A percentile compares a stretch with the other conserved stretches of the same genome.
These are phyloP conservation scores for Campoplex capitator DNA, from an alignment of 2,888 invertebrate genomes.

Conservation along the genomic window DNA sequence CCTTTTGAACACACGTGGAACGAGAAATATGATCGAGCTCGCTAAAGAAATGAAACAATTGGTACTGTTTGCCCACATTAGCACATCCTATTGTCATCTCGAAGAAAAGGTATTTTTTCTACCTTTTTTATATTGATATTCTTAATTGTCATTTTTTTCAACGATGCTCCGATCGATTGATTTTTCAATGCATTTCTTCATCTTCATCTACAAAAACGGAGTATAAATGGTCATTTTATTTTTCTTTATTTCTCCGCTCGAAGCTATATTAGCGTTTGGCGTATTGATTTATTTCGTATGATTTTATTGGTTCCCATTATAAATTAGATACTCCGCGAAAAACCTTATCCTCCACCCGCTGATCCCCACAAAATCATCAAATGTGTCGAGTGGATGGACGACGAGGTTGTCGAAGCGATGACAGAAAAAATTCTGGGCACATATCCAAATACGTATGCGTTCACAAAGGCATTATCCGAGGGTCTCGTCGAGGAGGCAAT, in stretches of 20 bases:
- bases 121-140: not conserved
- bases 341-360: slow-evolving; percentile 93
- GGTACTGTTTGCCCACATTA: slow-evolving; percentile 90
- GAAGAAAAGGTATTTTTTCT: slow-evolving; percentile 80
- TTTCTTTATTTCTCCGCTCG: not conserved
- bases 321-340: slow-evolving; percentile 89
- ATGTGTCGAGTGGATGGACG: slow-evolving; percentile 92
- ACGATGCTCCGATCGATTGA: not conserved
- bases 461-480: slow-evolving; percentile 96
- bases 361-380: slow-evolving; percentile 91
- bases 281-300: not conserved
- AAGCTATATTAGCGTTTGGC: not conserved
- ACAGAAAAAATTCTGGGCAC: slow-evolving; percentile 90
- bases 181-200: not conserved
- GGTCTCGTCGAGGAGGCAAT: slow-evolving; percentile 92
- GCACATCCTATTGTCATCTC: slow-evolving; percentile 96
- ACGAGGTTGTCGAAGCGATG: slow-evolving; percentile 88
- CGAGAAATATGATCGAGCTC: slow-evolving; percentile 93
- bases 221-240: too few species aligned
- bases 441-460: slow-evolving; percentile 96
- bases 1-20: slow-evolving; percentile 96
- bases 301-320: slow-evolving; percentile 11
- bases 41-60: slow-evolving; percentile 92
- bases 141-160: not conserved
- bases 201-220: too few species aligned